Base-by-base conservation (phyloP, 2,113 vertebrate species). In the Pitta sordida region DNA sequence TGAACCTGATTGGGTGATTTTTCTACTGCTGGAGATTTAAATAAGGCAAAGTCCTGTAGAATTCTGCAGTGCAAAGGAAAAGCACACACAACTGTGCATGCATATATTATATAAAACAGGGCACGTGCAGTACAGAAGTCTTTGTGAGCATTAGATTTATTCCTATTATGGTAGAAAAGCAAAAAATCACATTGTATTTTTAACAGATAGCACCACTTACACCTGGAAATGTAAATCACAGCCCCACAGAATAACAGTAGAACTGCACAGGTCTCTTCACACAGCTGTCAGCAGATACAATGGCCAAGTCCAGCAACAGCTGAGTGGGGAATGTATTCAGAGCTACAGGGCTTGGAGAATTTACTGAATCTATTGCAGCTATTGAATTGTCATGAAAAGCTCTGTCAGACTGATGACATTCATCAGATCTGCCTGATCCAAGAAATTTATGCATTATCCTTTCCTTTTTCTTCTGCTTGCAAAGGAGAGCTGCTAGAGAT, bases 191-290 rank as follows among this genome's bases (percentile, higher is more conserved):
- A 16, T n/a, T 85, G 8, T 88, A 63, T 83, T 93, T 91, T 43
- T 88, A 94, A 92, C 76, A 96, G 94, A 94, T 39, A 89, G 86
- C 94, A 90, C 63, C 90, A 65, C 85, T 96, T 89, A 91, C 29
- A 95, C 89, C 83, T 90, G 67, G 52, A 34, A 73, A 51, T 41
- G 69, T 93, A 95, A 97, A 96, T 95, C 91, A 90, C 43, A 9
- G 32, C n/a, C 7, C 60, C 44, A 7, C 6, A 39, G 74, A 88
- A 62, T 13, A 49, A 63, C 59, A 73, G 36, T 51, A 56, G 71
- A 82, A 27, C 80, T 27, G 81, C 48, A 8, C 26, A 60, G 67
- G 73, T 32, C 64, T 73, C 75, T 86, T 94, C 87, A 56, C 56
- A 68, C 88, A 77, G 65, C 51, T 76, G 56, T 67, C 94, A 58